Percentiles rank a stretch among this genome's conserved stretches.
Conservation (phyloP, 2,113 vertebrate genomes). For the Felis catus region DNA sequence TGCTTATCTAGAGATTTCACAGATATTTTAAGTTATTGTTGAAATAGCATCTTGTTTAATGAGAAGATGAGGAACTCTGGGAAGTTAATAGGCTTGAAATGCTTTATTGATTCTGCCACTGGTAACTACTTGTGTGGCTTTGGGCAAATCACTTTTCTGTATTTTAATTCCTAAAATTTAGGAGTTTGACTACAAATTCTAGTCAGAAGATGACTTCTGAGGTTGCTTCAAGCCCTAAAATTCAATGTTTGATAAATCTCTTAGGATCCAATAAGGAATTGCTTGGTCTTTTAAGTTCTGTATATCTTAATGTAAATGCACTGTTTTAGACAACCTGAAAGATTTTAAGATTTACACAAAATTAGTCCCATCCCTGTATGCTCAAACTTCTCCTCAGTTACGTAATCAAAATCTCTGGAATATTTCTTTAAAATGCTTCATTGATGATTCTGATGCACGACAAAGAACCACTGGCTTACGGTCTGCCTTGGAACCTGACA, state of each 20-base stretch:
- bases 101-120: not conserved
- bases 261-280: not conserved
- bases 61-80: not conserved
- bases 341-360: not conserved
- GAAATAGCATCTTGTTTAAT: not conserved
- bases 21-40: constrained; percentile 20
- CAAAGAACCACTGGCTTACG: not conserved
- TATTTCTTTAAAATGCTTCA: constrained; percentile 23
- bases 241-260: not conserved
- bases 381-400: not conserved
- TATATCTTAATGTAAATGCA: not conserved
- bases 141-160: not conserved
- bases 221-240: not conserved
- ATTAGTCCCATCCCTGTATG: not conserved
- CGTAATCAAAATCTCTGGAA: not conserved
- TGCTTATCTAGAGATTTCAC: not conserved
- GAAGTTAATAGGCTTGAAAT: not conserved
- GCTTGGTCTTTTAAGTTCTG: constrained; percentile 7
- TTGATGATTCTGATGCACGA: not conserved
- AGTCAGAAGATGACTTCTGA: constrained; percentile 1
- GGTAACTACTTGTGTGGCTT: not conserved
- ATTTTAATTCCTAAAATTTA: constrained; percentile 19
- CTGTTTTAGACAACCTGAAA: constrained; percentile 9
- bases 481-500: not conserved
- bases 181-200: not conserved